A percentile compares a stretch with the other conserved stretches of the same genome.
Evolutionary conservation across 2,888 invertebrate species (phyloP).

Genomic region (Germaria angustata): DNA sequence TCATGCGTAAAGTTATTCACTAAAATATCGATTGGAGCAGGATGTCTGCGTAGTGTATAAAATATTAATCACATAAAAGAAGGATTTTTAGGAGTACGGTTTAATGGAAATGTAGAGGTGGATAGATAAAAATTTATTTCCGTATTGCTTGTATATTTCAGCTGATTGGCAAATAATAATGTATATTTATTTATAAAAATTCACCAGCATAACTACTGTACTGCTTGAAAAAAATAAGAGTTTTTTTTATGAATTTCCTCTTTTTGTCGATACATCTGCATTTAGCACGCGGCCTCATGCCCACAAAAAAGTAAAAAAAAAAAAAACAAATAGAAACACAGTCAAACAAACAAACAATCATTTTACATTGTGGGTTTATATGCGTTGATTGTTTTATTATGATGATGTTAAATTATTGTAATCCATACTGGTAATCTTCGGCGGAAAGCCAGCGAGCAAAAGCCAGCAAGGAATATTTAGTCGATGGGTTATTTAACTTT

Average conservation of each 20-base stretch:
- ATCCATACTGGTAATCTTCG: conserved; percentile 76
- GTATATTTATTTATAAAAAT: no score
- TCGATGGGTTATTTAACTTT: conserved; percentile 49
- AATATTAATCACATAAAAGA: no score
- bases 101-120: no score
- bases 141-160: no score
- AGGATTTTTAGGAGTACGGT: no score
- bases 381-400: conserved; percentile 79
- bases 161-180: no score
- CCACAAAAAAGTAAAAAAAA: conserved; percentile 14
- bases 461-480: conserved; percentile 9
- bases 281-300: conserved; percentile 63
- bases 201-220: conserved; percentile 14
- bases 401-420: conserved; percentile 79
- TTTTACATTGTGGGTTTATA: conserved; percentile 67
- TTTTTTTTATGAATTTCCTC: conserved; percentile 38
- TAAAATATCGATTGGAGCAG: no score
- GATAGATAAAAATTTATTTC: no score
- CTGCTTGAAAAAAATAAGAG: neutral
- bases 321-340: neutral
- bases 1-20: no score
- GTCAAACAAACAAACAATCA: neutral
- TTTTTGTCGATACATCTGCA: conserved; percentile 62
- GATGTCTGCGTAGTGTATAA: no score
- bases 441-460: conserved; percentile 18